Percentiles rank a stretch among this genome's conserved stretches.
Conservation (phyloP, 2,888 invertebrate species). For the Lithophane socia region DNA sequence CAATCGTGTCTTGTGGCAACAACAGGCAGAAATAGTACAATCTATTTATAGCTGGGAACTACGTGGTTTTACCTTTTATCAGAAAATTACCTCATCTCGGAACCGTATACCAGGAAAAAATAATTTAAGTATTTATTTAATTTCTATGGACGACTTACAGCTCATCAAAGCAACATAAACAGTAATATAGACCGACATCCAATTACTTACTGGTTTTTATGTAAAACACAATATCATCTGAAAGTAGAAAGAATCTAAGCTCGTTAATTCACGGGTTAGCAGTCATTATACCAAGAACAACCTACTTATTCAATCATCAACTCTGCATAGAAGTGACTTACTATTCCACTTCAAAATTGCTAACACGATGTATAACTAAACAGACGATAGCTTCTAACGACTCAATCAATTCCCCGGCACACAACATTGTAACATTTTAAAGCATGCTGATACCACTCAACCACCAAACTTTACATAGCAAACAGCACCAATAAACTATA, state of each 20-base stretch:
- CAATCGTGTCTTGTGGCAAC: background rate
- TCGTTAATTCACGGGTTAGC: background rate
- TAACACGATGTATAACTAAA: background rate
- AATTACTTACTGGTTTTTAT: background rate
- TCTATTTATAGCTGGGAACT: background rate
- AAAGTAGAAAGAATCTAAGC: slow-evolving; percentile 2
- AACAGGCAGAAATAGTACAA: background rate
- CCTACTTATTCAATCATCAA: slow-evolving; percentile 16
- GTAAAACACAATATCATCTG: too few relatives aligned
- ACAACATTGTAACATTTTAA: slow-evolving; percentile 23
- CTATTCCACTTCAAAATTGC: slow-evolving; percentile 7
- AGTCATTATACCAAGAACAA: background rate
- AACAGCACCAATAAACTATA: slow-evolving; percentile 53
- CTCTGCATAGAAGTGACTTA: background rate
- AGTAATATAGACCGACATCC: background rate
- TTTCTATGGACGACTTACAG: background rate
- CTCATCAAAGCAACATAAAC: background rate
- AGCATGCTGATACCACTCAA: slow-evolving; percentile 1
- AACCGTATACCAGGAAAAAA: background rate
- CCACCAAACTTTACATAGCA: slow-evolving; percentile 24
- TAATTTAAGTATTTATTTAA: slow-evolving; percentile 5
- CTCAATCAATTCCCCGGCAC: background rate
- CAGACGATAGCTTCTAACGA: background rate
- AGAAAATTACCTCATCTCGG: background rate
- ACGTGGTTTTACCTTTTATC: background rate